Base-by-base conservation (phyloP, 2,888 invertebrate genomes). In the Eupithecia abbreviata region DNA sequence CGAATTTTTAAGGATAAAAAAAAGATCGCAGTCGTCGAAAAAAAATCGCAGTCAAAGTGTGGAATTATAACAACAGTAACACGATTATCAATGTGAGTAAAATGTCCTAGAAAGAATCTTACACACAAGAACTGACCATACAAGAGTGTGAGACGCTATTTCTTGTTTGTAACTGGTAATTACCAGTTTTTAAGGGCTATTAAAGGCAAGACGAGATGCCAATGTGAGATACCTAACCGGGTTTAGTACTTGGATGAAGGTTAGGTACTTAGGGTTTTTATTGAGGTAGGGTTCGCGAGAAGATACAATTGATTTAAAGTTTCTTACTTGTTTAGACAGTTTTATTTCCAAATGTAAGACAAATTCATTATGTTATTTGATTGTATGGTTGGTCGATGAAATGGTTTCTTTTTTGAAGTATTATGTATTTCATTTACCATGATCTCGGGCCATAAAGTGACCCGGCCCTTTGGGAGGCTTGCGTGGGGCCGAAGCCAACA, bases 161-260 rank as follows among this genome's bases (percentile, higher is more conserved):
- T 58, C 58, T 58, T 18, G 58, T 58, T 18, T 55, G 18, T n/a
- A 55, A 55, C 55, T 55, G n/a, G 62, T 62, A 62, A 62, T 62
- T 62, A 41, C 65, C 41, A 65, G 65, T 65, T 65, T 65, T 65
- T 41, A 65, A 62, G 65, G 5, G 65, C 65, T 41, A 65, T 65
- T 65, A 65, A 65, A 65, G 65, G 13, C 5, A 41, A 65, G 41
- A 41, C 65, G 41, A 65, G 65, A 41, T 65, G 41, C 41, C 65
- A 41, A 41, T 41, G 41, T 6, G 3, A 65, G 41, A 41, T 65
- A 65, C 13, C 5, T 4, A 41, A 65, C 65, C 12, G 65, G 41
- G 6, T 13, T 65, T 41, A 41, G 30, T 2, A 55, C 6, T n/a
- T n/a, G 55, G 55, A 49, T 47, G 3, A 49, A 51, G 15, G 2